Evolutionary conservation across 2,888 invertebrate species (phyloP), one percentile per base, ranked within the genome.

Genomic region (Tenthredo mesomela): DNA sequence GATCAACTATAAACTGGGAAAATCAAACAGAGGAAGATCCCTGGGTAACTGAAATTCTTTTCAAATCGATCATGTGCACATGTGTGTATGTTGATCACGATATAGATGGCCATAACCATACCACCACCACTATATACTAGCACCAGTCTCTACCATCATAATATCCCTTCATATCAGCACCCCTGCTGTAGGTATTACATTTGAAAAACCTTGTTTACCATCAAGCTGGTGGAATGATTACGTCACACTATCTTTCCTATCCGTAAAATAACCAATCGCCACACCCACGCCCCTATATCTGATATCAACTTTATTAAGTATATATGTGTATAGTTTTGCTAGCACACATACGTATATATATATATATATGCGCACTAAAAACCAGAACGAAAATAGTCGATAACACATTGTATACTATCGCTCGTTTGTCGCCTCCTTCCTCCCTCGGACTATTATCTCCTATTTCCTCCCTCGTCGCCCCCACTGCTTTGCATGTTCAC

Each of bases 401-500:
- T 33, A 80, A 43, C 67, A 70, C n/a, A 21, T 70, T 29, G 61
- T 33, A 40, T 33, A 40, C 47, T 82, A 47, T 82, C 25, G 40
- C 47, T 9, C 15, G 12, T 54, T 54, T 54, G n/a, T 54, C 54
- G 29, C 50, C 77, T 2, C 47, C 33, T 47, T 29, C 67, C 47
- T 33, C 43, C 67, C 33, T 33, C 43, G 9, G 2, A 9, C n/a
- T 21, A 40, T 43, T n/a, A 43, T 43, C n/a, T 61, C 50, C 29
- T 47, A 47, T 61, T 61, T 40, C 80, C 37, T 47, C 37, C 80
- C 61, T 47, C 78, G 25, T 15, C 25, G 4, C 10, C 65, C 29
- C 61, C 82, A 47, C n/a, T 65, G 47, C 77, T 84, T 58, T 61
- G 77, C 84, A 73, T 77, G 77, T 78, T 84, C n/a, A 47, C 73